Base-by-base conservation (phyloP, 2,888 invertebrate genomes). In the Temnothorax rugatulus region DNA sequence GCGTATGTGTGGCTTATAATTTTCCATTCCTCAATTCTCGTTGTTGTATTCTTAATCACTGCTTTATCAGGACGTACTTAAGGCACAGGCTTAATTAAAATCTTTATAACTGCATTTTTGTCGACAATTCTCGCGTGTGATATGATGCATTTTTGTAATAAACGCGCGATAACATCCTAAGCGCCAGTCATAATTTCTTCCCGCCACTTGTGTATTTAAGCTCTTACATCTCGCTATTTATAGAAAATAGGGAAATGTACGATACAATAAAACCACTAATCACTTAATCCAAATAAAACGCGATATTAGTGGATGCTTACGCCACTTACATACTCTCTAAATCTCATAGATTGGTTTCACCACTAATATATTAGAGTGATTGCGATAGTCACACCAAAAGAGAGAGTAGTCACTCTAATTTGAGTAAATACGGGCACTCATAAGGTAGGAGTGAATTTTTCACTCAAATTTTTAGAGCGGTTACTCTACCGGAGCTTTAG, bases 61-160 rank as follows among this genome's bases (percentile, higher is more conserved):
- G 25, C 11, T 69, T 79, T 79, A 79, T 79, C 79, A 59, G 34
- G 11, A 57, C 11, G 21, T 34, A 25, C 4, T n/a, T 68, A 29
- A 69, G 18, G 34, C 21, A 47, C 21, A 7, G 8, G 21, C 59
- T 47, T 47, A 68, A 77, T 68, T 77, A 59, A 47, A 81, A 81
- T 47, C 47, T 81, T 73, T 81, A 81, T 73, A 47, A 50, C 25
- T 38, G 1, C 25, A 21, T 79, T 69, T 44, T 57, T 57, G 54
- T 21, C 25, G 13, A 47, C 73, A 59, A 13, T 38, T 11, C 25
- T 21, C 18, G 11, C 8, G 8, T 13, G 25, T 5, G 29, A 71
- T 81, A 57, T 15, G 25, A 29, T 15, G 15, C 59, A 54, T 77
- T 57, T 77, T 57, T 68, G 5, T 29, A 77, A 54, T 54, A 44